Evolutionary conservation across 1,140 invertebrate species (phyloP), one percentile per base, ranked within the genome.

Genomic region (Sycophaga agraensis): DNA sequence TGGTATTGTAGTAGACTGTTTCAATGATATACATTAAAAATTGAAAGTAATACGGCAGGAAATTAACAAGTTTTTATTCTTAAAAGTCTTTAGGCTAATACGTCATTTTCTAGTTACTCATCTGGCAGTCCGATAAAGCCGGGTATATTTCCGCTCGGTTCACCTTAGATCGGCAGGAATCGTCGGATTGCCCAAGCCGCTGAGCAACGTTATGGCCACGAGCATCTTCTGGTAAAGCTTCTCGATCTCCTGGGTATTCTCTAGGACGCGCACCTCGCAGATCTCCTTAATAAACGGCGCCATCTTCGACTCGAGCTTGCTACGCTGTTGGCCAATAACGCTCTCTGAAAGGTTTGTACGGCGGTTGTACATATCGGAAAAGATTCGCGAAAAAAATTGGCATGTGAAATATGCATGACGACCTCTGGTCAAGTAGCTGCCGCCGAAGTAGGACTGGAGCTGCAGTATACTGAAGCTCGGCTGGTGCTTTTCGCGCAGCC

Each of bases 391-490:
- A n/a, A n/a, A n/a, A n/a, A n/a, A n/a, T n/a, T n/a, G n/a, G n/a
- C n/a, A n/a, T n/a, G n/a, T n/a, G n/a, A n/a, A n/a, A 49, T 53
- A 9, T 19, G 49, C 34, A 59, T 34, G 37, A 37, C 21, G 63
- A 80, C 79, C 74, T 82, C 83, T 80, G 22, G 82, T 82, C 17
- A 85, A 84, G 70, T 89, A 89, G 67, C 88, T 85, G 64, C 85
- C 87, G 22, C 83, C 81, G 72, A 90, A 89, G 63, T 88, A 85
- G 48, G 88, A 83, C 68, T 91, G 90, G 82, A 90, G 89, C 73
- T 86, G 86, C 9, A 89, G 63, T 1, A 82, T 83, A 4, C 82
- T 69, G 16, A 84, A 68, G 59, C 71, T 73, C 1, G 80, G 71
- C 22, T 69, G n/a, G n/a, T n/a, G n/a, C n/a, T n/a, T n/a, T n/a